Base-by-base conservation (phyloP, 1,140 invertebrate species). In the Drosophila hydei region DNA sequence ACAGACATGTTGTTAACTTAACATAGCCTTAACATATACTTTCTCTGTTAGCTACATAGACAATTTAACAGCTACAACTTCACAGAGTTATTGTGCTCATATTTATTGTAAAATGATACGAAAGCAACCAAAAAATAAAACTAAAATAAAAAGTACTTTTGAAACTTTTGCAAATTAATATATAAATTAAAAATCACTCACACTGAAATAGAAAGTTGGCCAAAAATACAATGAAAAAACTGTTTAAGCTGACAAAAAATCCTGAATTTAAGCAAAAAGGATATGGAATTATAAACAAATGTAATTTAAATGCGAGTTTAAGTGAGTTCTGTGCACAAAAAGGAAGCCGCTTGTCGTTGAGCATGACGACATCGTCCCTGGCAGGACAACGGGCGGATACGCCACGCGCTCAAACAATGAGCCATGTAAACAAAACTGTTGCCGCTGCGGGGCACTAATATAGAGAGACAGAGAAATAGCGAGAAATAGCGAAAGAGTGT, bases 301-400 rank as follows among this genome's bases (percentile, higher is more conserved):
- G 75, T 70, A 83, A 87, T 88, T 87, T 76, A 83, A 88, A 87
- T 83, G 83, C 79, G 72, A 78, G 79, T 87, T 88, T 88, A 87
- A 87, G 78, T 88, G 75, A 70, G 67, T 43, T 62, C 58, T 64
- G 51, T 47, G 67, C 36, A 70, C 27, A 58, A 70, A 60, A 33
- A 55, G 62, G 59, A 71, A 67, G 67, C 47, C 70, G 67, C 58
- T 52, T 45, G 42, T 68, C 70, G 55, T 69, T 62, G 50, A 67
- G 69, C 55, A 23, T 64, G 56, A 72, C 63, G 62, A 40, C 62
- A 63, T 61, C 43, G 56, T 68, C 38, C 72, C 5, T 43, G 68
- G 43, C 62, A 52, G 79, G 43, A 68, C 75, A 69, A 67, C 79
- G 68, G 75, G 63, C 75, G 84, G 75, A 78, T 78, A 83, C 78